Evolutionary conservation across 2,888 invertebrate species (phyloP).

Genomic region (Metellina segmentata): DNA sequence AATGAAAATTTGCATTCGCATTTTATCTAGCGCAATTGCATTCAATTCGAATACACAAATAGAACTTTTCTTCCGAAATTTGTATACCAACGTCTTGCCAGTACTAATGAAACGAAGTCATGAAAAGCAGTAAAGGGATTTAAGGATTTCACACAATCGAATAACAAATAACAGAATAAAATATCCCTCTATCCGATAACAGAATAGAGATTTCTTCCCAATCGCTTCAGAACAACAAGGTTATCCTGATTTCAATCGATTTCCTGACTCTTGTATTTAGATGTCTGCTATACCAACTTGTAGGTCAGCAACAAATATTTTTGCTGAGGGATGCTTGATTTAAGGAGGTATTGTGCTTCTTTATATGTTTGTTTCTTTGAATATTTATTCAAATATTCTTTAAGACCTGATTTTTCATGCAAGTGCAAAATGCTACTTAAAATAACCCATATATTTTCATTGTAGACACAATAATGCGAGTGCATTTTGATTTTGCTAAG

Average conservation of each 20-base stretch:
- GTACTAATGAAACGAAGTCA: not conserved
- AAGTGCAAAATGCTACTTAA: too few species aligned
- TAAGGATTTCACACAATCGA: not conserved
- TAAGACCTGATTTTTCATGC: too few species aligned
- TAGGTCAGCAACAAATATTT: not conserved
- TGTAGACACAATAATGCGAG: too few species aligned
- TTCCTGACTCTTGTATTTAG: not conserved
- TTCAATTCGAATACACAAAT: not conserved
- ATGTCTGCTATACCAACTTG: not conserved
- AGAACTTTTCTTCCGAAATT: not conserved
- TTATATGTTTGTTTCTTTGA: too few species aligned
- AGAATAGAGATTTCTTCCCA: not conserved
- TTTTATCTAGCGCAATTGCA: not conserved
- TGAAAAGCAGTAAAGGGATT: not conserved
- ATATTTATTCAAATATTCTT: too few species aligned
- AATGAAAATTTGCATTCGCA: not conserved
- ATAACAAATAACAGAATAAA: not conserved
- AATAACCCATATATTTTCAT: too few species aligned
- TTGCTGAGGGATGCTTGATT: not conserved
- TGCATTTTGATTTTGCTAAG: too few species aligned
- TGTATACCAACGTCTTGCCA: not conserved
- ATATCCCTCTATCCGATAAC: not conserved
- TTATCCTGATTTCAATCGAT: slow-evolving; percentile 1
- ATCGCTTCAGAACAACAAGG: not conserved
- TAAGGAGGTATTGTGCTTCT: too few species aligned